Base-by-base conservation (phyloP, 2,888 invertebrate species). In the Ferrisia virgata region DNA sequence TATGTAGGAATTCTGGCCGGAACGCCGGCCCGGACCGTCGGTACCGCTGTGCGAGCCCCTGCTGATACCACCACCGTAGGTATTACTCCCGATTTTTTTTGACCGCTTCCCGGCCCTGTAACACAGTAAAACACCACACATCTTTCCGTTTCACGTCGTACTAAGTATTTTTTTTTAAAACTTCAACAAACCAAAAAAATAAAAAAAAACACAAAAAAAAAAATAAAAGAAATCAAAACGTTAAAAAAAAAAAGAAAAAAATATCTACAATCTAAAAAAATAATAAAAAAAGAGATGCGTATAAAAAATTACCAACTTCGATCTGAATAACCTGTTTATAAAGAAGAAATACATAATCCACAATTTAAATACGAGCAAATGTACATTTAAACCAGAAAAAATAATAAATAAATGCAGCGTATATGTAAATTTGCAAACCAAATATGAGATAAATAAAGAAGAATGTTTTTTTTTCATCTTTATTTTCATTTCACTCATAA, bases 81-180 rank as follows among this genome's bases (percentile, higher is more conserved):
- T 28, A 83, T 33, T 3, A 28, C 64, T 64, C 53, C 82, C 0
- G 83, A 15, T 76, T 83, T 83, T 43, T 83, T 72, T 40, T 83
- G 72, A 72, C 76, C 76, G 25, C 72, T 15, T 31, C 47, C 47
- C 18, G 72, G 69, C 5, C 83, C 83, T 83, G 69, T 13, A 83
- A 83, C 83, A 83, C 83, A 83, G 76, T 72, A 83, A 83, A 83
- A 83, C 76, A 83, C 76, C 69, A 76, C 83, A 83, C 83, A 43
- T 76, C 83, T 72, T 76, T 83, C 83, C 83, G 83, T 83, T 83
- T 83, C 83, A 83, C 64, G 53, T 64, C 64, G 64, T 28, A 53
- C 53, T 53, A 9, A 53, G 13, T 43, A 9, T 43, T 43, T 28
- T 64, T 18, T 53, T 64, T 64, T 11, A 64, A 64, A 3, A 53